Conservation (phyloP, 2,888 invertebrate species). For the Ethmia dodecea region DNA sequence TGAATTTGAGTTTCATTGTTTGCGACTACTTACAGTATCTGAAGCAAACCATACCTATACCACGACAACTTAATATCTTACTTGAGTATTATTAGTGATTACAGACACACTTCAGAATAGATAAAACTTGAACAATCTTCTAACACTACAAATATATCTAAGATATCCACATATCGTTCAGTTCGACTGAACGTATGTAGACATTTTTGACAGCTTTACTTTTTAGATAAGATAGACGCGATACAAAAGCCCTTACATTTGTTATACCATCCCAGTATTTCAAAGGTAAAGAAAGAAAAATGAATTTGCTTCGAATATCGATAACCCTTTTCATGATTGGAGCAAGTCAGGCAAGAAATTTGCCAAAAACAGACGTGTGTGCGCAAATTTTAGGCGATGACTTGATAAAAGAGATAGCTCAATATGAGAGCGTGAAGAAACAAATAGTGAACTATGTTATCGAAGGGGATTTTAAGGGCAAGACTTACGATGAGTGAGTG, state of each 20-base stretch:
- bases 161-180: no score
- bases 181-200: slow-evolving; percentile 23
- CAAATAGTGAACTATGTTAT: slow-evolving; percentile 70
- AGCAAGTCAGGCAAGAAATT: slow-evolving; percentile 37
- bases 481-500: slow-evolving; percentile 75
- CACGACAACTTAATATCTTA: no score
- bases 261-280: slow-evolving; percentile 32
- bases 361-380: slow-evolving; percentile 42
- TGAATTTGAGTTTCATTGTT: no score
- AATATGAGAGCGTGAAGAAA: slow-evolving; percentile 69
- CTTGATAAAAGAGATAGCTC: slow-evolving; percentile 77
- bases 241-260: slow-evolving; percentile 30
- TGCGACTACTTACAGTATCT: no score
- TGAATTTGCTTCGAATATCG: slow-evolving; percentile 36
- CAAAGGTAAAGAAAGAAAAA: slow-evolving; percentile 27
- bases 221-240: slow-evolving; percentile 33
- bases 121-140: no score
- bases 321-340: slow-evolving; percentile 33
- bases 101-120: no score
- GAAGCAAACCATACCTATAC: no score
- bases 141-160: no score
- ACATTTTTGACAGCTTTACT: slow-evolving; percentile 27
- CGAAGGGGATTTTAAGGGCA: slow-evolving; percentile 72
- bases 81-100: no score
- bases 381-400: slow-evolving; percentile 51